These are phyloP conservation scores for Drosophila maculinotata DNA, from an alignment of 2,888 invertebrate genomes.

Conservation along the genomic window DNA sequence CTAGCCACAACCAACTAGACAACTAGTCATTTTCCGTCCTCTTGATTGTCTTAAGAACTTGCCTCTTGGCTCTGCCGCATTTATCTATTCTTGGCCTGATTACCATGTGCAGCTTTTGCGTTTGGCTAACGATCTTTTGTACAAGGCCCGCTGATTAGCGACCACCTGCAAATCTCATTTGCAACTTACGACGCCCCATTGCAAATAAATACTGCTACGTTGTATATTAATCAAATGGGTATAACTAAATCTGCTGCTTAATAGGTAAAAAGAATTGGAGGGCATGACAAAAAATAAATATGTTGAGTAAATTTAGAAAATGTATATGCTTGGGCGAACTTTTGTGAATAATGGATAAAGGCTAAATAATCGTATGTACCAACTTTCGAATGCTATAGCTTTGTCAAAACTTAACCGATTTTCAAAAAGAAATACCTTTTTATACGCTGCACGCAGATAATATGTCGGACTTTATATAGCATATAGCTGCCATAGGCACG, in stretches of 20 bases:
- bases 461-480: too few species aligned
- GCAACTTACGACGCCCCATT: slow-evolving; percentile 31
- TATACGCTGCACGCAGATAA: too few species aligned
- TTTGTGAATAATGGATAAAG: too few species aligned
- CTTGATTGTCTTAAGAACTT: slow-evolving; percentile 32
- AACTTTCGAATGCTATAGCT: too few species aligned
- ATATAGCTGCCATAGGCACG: too few species aligned
- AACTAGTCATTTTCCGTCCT: slow-evolving; percentile 8
- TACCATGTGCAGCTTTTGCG: slow-evolving; percentile 50
- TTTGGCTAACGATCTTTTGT: slow-evolving; percentile 51
- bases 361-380: too few species aligned
- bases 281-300: not conserved
- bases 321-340: too few species aligned
- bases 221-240: slow-evolving; percentile 31
- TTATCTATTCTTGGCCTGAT: slow-evolving; percentile 68
- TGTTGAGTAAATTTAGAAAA: too few species aligned
- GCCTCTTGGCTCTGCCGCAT: slow-evolving; percentile 20
- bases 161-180: slow-evolving; percentile 77
- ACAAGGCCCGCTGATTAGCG: slow-evolving; percentile 72
- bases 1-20: too few species aligned
- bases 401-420: too few species aligned
- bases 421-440: too few species aligned
- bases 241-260: slow-evolving; percentile 32
- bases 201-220: slow-evolving; percentile 17
- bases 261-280: not conserved